Evolutionary conservation across 2,888 invertebrate species (phyloP).

Genomic region (Mimas tiliae): DNA sequence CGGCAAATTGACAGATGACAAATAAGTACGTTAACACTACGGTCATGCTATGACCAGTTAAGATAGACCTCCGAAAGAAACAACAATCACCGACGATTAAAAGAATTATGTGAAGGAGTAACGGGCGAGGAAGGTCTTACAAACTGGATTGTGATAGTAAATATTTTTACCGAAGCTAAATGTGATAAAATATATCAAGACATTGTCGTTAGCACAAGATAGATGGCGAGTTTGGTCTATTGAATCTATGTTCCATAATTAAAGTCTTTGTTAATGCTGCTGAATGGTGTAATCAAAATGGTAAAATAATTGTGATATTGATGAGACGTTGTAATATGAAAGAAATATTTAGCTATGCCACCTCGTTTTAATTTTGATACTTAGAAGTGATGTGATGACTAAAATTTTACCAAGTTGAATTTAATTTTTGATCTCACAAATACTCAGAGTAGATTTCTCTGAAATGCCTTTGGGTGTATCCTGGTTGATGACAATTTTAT

Average conservation of each 20-base stretch:
- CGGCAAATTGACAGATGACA: conserved; percentile 84
- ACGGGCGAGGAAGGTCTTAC: conserved; percentile 49
- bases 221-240: conserved; percentile 64
- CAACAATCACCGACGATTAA: conserved; percentile 27
- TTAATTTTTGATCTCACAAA: too few relatives aligned
- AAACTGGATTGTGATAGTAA: conserved; percentile 61
- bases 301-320: conserved; percentile 24
- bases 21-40: conserved; percentile 80
- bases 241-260: conserved; percentile 48
- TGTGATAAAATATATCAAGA: conserved; percentile 82
- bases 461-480: too few relatives aligned
- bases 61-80: conserved; percentile 28
- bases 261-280: conserved; percentile 19
- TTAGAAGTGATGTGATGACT: neutral
- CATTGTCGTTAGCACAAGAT: conserved; percentile 82
- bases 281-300: conserved; percentile 23
- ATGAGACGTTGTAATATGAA: conserved; percentile 40
- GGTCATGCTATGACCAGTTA: conserved; percentile 49
- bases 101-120: conserved; percentile 32
- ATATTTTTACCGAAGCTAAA: conserved; percentile 78
- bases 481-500: too few relatives aligned
- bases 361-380: neutral
- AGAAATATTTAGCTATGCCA: neutral
- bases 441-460: too few relatives aligned
- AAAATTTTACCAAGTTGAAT: too few relatives aligned